phyloP scores from a whole-genome alignment of 1,140 invertebrate species.

The Anastatus disparis region DNA sequence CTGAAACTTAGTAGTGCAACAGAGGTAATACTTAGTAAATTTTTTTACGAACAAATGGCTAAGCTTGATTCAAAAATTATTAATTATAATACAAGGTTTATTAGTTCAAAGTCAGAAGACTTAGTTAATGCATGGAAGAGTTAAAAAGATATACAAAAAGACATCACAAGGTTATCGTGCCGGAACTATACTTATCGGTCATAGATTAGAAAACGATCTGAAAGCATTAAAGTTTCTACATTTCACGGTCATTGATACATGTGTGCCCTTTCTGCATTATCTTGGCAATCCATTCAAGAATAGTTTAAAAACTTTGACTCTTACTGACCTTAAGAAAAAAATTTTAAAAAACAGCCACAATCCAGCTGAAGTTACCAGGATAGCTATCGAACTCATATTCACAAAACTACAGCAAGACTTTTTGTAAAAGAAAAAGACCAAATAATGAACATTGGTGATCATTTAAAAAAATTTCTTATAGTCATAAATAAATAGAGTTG shows the following conservation, averaged over 20 bases:
- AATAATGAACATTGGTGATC: no score
- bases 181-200: conserved; percentile 92
- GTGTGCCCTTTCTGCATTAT: conserved; percentile 84
- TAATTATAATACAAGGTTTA: conserved; percentile 89
- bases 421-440: conserved; percentile 1
- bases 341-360: conserved; percentile 85
- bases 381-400: conserved; percentile 86
- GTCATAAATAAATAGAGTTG: no score
- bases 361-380: conserved; percentile 87
- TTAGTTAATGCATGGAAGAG: conserved; percentile 72
- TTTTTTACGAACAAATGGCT: conserved; percentile 85
- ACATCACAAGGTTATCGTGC: conserved; percentile 82
- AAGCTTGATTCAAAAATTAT: conserved; percentile 79
- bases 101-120: conserved; percentile 81
- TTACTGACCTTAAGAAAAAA: conserved; percentile 74
- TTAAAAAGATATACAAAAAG: conserved; percentile 84
- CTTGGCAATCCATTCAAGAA: conserved; percentile 80
- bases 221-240: conserved; percentile 87
- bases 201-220: conserved; percentile 94
- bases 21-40: conserved; percentile 75
- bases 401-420: conserved; percentile 72
- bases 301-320: conserved; percentile 81
- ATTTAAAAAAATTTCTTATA: no score
- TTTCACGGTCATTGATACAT: conserved; percentile 86
- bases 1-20: conserved; percentile 87